Conservation (phyloP, 2,113 vertebrate species). For the Hydrochoerus hydrochaeris region DNA sequence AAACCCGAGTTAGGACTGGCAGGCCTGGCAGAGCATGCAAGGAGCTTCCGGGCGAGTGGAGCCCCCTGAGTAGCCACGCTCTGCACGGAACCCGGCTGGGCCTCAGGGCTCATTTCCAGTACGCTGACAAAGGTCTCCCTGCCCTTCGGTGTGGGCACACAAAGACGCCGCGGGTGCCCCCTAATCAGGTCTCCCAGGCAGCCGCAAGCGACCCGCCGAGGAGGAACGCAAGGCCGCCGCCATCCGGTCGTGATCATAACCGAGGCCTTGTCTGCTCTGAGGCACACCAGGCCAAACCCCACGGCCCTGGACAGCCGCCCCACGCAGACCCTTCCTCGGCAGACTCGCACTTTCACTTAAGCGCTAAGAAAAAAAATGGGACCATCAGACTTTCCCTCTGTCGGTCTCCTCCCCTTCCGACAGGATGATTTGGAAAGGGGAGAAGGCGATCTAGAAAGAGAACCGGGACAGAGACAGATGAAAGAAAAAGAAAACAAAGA, state of each 20-base stretch:
- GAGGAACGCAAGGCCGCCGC: slow-evolving; percentile 88
- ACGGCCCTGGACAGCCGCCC: not conserved
- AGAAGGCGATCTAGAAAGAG: not conserved
- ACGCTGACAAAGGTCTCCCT: slow-evolving; percentile 45
- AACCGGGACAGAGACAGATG: not conserved
- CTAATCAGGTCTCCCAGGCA: slow-evolving; percentile 84
- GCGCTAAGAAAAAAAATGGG: not conserved
- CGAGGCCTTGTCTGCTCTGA: slow-evolving; percentile 93
- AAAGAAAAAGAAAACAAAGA: not conserved
- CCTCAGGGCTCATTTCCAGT: not conserved
- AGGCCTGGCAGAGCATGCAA: not conserved
- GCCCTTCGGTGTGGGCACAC: slow-evolving; percentile 85
- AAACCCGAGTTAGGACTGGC: not conserved
- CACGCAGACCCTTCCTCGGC: not conserved
- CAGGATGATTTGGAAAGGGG: not conserved
- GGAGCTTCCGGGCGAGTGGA: not conserved
- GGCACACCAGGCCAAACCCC: slow-evolving; percentile 36
- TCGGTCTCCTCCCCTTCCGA: not conserved
- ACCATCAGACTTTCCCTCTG: not conserved
- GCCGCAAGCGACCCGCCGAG: slow-evolving; percentile 86
- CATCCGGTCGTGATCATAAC: slow-evolving; percentile 96
- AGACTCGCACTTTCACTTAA: not conserved
- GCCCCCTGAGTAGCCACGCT: not conserved
- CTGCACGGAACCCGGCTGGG: not conserved
- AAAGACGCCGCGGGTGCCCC: slow-evolving; percentile 81